Evolutionary conservation across 2,888 invertebrate species (phyloP), one percentile per base, ranked within the genome.

Genomic region (Drosophila borborema): DNA sequence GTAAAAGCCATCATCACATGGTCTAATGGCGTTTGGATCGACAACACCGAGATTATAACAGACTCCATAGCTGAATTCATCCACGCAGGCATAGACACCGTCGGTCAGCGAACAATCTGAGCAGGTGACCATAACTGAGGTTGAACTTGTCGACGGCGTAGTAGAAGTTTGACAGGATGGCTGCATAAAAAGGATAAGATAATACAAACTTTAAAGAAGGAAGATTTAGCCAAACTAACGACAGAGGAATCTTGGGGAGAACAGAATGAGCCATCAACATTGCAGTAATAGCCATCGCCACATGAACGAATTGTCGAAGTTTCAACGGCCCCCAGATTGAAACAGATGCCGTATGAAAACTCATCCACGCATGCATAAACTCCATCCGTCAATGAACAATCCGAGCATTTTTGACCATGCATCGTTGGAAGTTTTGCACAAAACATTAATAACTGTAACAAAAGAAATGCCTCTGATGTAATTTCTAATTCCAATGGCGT

Each of bases 341-440:
- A 74, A 18, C 90, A 86, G 5, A 83, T n/a, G 7, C 87, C 86
- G 40, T 43, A 86, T 6, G 54, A 56, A 9, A 53, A 54, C 55
- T 86, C 87, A 64, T 63, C 70, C 1, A 86, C 1, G 48, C 86
- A 86, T 14, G 72, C 90, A 43, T 84, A 84, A 3, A 58, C 55
- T 0, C 2, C 7, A 18, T 20, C 56, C 3, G 87, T 81, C 7
- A 61, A 20, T 23, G 61, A 56, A 36, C 86, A 86, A 60, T 86
- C 72, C 14, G 63, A 55, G 51, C 81, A 84, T 1, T 45, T 61
- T 59, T 62, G 53, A n/a, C 63, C 40, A 36, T 43, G 20, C 1
- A 58, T 58, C 58, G 28, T 36, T 45, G 38, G 36, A 10, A 54
- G 36, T n/a, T 43, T 48, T 12, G 38, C 16, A 8, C 59, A 12